phyloP scores from a whole-genome alignment of 2,888 invertebrate genomes.

The Polymixis flavicincta region DNA sequence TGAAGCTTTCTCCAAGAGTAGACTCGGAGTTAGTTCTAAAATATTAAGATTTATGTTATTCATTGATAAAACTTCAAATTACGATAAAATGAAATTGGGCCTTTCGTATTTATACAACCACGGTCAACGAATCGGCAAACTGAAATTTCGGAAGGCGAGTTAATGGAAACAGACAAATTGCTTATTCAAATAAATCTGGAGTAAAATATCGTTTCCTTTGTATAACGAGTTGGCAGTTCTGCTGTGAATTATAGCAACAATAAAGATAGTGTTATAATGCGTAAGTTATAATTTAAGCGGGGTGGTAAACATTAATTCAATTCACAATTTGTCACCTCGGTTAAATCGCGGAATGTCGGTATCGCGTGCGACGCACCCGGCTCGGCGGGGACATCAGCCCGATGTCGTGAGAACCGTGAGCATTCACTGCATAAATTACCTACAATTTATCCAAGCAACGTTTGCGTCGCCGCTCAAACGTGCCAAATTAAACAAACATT shows the following conservation, averaged over 20 bases:
- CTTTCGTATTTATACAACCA: slow-evolving; percentile 55
- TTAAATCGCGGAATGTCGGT: slow-evolving; percentile 84
- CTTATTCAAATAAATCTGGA: slow-evolving; percentile 58
- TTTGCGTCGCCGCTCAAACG: slow-evolving; percentile 77
- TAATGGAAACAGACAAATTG: slow-evolving; percentile 60
- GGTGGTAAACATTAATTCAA: slow-evolving; percentile 86
- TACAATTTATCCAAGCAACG: slow-evolving; percentile 76
- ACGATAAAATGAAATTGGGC: slow-evolving; percentile 53
- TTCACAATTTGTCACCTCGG: slow-evolving; percentile 88
- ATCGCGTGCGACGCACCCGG: slow-evolving; percentile 81
- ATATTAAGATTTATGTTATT: slow-evolving; percentile 45
- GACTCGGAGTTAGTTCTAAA: slow-evolving; percentile 16
- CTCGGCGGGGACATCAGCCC: slow-evolving; percentile 77
- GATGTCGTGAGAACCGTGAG: slow-evolving; percentile 84
- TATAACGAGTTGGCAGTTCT: slow-evolving; percentile 50
- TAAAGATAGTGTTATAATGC: slow-evolving; percentile 71
- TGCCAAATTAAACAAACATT: slow-evolving; percentile 83
- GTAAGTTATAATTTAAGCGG: slow-evolving; percentile 80
- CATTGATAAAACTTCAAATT: slow-evolving; percentile 51
- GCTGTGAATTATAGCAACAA: slow-evolving; percentile 53
- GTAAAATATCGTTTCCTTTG: slow-evolving; percentile 51
- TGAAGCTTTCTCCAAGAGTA: slow-evolving; percentile 10
- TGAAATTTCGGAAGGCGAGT: slow-evolving; percentile 50
- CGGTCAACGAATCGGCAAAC: slow-evolving; percentile 53
- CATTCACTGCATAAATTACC: slow-evolving; percentile 86